Base-by-base conservation (phyloP, 2,888 invertebrate genomes). In the Drosophila lacicola region DNA sequence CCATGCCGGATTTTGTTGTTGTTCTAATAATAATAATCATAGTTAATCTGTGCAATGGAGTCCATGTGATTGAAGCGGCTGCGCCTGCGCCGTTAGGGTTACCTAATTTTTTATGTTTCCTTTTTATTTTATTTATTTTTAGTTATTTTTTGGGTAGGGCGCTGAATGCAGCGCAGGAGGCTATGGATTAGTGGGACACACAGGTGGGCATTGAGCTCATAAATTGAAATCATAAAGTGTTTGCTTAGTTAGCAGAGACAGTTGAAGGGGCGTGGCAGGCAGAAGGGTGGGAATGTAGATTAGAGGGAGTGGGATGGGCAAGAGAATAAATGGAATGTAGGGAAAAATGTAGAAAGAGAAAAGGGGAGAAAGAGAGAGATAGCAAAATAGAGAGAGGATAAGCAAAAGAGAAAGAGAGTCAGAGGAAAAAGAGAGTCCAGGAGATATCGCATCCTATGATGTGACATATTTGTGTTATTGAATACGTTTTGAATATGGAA, bases 1-100 rank as follows among this genome's bases (percentile, higher is more conserved):
- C 54, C 39, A 42, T 49, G 54, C 50, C 42, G 14, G 29, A 54
- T 61, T 34, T 3, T 64, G 41, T 41, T 39, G 41, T 50, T 61
- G 41, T 54, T 67, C 61, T 70, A 81, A 76, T 75, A 80, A 86
- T 69, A 75, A 72, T 76, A 78, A 83, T 82, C 80, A 86, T 68
- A 54, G 78, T 78, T 70, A 73, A 78, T 78, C 70, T 75, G 72
- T 64, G 69, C 63, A 58, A 13, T 57, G 19, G 19, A 63, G 49
- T 60, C 55, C 62, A 49, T 41, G 56, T 60, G 72, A 72, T 67
- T 72, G 77, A 77, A 64, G 44, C 29, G 29, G 29, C 69, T 77
- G 78, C 75, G 75, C 77, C 74, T 75, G 58, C 51, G 77, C 77
- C 75, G 73, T 65, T 72, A 77, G 78, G 78, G 75, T 72, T 77